A percentile compares a stretch with the other conserved stretches of the same genome.
These are phyloP conservation scores for Leptinotarsa tumamoca DNA, from an alignment of 2,888 invertebrate genomes.

Conservation along the genomic window DNA sequence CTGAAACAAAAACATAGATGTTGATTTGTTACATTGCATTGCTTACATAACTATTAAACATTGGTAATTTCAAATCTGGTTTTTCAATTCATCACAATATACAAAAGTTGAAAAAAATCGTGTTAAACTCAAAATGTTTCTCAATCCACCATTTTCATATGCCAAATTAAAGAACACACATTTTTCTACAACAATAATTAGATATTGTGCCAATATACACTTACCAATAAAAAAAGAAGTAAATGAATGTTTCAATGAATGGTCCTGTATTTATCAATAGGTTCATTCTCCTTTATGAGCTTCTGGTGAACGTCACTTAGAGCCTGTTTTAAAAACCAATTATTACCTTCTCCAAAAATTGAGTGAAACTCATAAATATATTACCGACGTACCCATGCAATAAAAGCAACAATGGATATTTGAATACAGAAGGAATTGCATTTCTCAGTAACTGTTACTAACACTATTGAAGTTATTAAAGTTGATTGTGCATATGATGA, in stretches of 20 bases:
- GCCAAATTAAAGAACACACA: no score
- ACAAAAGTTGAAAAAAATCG: no score
- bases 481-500: no score
- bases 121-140: no score
- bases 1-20: slow-evolving; percentile 62
- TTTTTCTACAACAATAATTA: neutral
- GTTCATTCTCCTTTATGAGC: slow-evolving; percentile 76
- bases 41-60: neutral
- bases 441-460: no score
- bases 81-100: no score
- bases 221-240: neutral
- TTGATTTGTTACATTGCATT: neutral
- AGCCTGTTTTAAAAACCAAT: slow-evolving; percentile 70
- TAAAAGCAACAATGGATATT: no score
- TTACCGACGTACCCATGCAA: neutral
- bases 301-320: slow-evolving; percentile 88
- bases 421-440: no score
- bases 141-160: no score
- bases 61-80: neutral
- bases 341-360: neutral
- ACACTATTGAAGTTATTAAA: no score
- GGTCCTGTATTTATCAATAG: slow-evolving; percentile 62
- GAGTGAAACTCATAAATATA: neutral
- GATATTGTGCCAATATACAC: neutral
- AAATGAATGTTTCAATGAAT: slow-evolving; percentile 59